Percentiles rank a stretch among this genome's conserved stretches.
These are phyloP conservation scores for Myanophis thanlyinensis DNA, from an alignment of 2,113 vertebrate genomes.

Conservation along the genomic window DNA sequence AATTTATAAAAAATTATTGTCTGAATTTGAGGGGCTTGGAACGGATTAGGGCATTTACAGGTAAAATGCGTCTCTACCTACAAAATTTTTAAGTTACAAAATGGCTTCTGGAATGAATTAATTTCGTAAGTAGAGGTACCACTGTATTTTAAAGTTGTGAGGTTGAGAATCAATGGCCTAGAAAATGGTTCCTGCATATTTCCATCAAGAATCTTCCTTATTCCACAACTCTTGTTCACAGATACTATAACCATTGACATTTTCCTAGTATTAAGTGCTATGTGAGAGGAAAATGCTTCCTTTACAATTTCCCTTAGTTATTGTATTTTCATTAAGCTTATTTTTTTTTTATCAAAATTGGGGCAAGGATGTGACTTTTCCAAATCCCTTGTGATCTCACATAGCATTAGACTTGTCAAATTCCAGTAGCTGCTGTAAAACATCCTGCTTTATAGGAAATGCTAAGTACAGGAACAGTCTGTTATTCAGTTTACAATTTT, in stretches of 20 bases:
- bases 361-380: neutral
- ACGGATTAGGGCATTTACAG: too few relatives aligned
- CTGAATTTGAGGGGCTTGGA: too few relatives aligned
- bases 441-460: neutral
- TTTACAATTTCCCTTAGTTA: neutral
- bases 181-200: neutral
- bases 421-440: neutral
- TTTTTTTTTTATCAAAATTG: neutral
- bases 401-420: neutral
- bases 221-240: neutral
- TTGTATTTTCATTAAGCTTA: neutral
- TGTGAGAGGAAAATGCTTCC: neutral
- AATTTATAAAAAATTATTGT: too few relatives aligned
- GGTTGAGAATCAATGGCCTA: neutral
- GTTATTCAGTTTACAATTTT: neutral
- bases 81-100: too few relatives aligned
- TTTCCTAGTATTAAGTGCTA: neutral
- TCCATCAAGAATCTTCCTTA: neutral
- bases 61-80: too few relatives aligned
- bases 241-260: neutral
- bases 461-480: neutral
- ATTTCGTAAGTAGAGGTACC: too few relatives aligned
- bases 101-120: too few relatives aligned
- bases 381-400: too few relatives aligned
- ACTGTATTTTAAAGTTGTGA: neutral